Base-by-base conservation (phyloP, 2,113 vertebrate genomes). In the Manacus vitellinus region DNA sequence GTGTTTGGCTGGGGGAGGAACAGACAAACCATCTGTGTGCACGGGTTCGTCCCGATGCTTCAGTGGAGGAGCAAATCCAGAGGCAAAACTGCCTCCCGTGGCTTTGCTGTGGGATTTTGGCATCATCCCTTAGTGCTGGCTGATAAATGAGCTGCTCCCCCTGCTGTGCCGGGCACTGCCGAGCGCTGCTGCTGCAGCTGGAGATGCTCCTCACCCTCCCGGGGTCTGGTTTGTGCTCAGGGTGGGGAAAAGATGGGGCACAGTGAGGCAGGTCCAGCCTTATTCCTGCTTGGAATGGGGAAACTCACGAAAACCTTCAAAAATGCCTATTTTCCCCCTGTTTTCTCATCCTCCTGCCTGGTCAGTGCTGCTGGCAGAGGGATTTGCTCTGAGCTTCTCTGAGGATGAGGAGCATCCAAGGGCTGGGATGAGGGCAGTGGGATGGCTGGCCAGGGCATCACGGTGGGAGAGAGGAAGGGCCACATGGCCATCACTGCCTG, bases 401-500 rank as follows among this genome's bases (percentile, higher is more conserved):
- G n/a, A 83, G 67, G 44, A 71, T 47, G 55, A 68, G 78, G 62
- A 83, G 27, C 54, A 59, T 14, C n/a, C 4, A 1, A 16, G n/a
- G 37, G 19, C 15, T 0, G 1, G 68, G 63, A 1, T 2, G 9
- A 66, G 28, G 33, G 55, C 55, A 56, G 31, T n/a, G 55, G 55
- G 55, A 14, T 58, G 33, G 20, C 31, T 56, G 31, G 31, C 31
- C 31, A 5, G 13, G 12, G 43, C 58, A 43, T n/a, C 3, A 1
- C 1, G 0, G 52, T 20, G 59, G 58, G 51, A n/a, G 12, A 21
- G 54, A 63, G n/a, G 43, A n/a, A n/a, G 7, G 5, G 25, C 28
- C 63, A 8, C 2, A 0, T 0, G 27, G n/a, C n/a, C 33, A 8
- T 8, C 4, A 0, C 24, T 8, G 10, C 49, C 52, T 2, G 0